Conservation (phyloP, 2,113 vertebrate species). For the Tupaia chinensis region DNA sequence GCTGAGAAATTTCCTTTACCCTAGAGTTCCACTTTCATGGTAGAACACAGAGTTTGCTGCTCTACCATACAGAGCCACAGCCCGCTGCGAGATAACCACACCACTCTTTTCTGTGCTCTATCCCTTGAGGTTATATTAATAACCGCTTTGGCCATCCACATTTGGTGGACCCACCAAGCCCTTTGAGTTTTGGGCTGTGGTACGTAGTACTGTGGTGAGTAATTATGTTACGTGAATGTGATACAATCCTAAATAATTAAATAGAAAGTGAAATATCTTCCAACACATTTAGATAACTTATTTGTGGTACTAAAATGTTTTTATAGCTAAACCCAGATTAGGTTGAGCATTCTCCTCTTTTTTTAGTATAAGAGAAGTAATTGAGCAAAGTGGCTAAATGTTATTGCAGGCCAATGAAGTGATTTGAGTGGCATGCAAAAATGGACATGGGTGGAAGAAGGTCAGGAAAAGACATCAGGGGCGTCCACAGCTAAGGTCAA, state of each 20-base stretch:
- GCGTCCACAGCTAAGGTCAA: conserved; percentile 9
- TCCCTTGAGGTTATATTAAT: conserved; percentile 12
- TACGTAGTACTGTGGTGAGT: too few species aligned
- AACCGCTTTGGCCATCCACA: not conserved
- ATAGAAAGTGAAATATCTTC: conserved; percentile 31
- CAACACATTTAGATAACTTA: conserved; percentile 65
- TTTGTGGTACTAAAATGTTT: conserved; percentile 66
- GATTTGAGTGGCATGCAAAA: conserved; percentile 49
- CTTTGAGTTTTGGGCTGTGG: too few species aligned
- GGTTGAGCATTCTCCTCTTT: conserved; percentile 49
- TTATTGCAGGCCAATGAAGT: conserved; percentile 52
- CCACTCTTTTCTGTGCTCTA: not conserved
- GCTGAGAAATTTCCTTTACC: not conserved
- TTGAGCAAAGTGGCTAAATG: conserved; percentile 49
- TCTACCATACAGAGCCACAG: not conserved
- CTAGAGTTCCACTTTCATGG: not conserved
- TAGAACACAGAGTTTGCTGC: not conserved
- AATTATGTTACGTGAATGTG: not conserved
- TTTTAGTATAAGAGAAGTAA: conserved; percentile 58
- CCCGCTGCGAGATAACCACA: not conserved
- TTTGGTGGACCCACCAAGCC: not conserved
- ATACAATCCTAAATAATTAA: conserved; percentile 56
- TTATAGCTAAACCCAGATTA: conserved; percentile 57
- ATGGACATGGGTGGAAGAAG: conserved; percentile 25
- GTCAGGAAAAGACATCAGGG: conserved; percentile 38